Conservation (phyloP, 2,888 invertebrate genomes). For the Abrostola triplasia region DNA sequence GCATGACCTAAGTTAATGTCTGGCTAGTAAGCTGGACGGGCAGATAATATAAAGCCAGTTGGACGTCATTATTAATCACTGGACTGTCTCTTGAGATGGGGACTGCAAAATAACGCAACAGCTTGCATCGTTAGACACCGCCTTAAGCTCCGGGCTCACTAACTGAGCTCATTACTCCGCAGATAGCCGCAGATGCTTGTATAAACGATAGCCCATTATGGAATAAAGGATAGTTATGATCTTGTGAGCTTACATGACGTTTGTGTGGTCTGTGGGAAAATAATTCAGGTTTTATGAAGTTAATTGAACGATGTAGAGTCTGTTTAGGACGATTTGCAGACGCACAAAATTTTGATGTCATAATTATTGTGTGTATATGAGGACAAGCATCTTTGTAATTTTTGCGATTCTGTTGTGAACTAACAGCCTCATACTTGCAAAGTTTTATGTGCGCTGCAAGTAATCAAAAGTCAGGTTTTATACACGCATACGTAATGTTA, state of each 20-base stretch:
- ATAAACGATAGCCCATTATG: slow-evolving; percentile 33
- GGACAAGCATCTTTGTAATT: too few species aligned
- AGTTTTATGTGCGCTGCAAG: too few species aligned
- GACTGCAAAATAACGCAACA: slow-evolving; percentile 51
- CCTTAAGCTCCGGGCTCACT: slow-evolving; percentile 47
- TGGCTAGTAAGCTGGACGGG: slow-evolving; percentile 9
- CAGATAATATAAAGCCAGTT: slow-evolving; percentile 31
- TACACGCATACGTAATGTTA: background rate
- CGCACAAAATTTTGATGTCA: too few species aligned
- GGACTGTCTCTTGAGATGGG: slow-evolving; percentile 32
- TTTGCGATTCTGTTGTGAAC: too few species aligned
- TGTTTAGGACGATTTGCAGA: too few species aligned
- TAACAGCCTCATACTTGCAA: too few species aligned
- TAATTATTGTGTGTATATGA: too few species aligned
- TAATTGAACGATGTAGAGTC: too few species aligned
- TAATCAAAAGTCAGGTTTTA: too few species aligned
- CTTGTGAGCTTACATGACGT: slow-evolving; percentile 18
- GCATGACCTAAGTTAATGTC: slow-evolving; percentile 26
- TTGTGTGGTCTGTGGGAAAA: slow-evolving; percentile 22
- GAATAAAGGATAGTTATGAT: slow-evolving; percentile 40
- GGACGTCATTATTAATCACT: slow-evolving; percentile 49
- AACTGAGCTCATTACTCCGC: slow-evolving; percentile 48
- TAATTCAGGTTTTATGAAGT: too few species aligned
- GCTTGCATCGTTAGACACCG: slow-evolving; percentile 48
- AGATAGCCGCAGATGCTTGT: slow-evolving; percentile 41